Base-by-base conservation (phyloP, 1,140 invertebrate genomes). In the Cydia strobilella region DNA sequence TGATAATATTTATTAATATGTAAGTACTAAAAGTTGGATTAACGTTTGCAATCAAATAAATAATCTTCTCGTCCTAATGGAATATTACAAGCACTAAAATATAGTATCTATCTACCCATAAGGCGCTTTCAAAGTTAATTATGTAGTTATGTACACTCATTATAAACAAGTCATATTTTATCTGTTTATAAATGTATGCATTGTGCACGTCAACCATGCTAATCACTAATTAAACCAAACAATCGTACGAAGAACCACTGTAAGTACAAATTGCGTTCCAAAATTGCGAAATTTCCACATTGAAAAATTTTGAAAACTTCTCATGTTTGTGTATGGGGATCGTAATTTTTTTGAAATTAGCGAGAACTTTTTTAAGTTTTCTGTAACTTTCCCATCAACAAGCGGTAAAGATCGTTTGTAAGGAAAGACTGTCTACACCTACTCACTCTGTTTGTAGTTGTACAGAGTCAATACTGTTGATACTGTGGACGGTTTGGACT, bases 111-210 rank as follows among this genome's bases (percentile, higher is more conserved):
- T 4, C 45, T 13, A n/a, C 25, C 1, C 25, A 27, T 27, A 27
- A 48, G 9, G 15, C 3, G 45, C 45, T 15, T 15, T 48, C 51
- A 54, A 54, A 18, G 51, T 20, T 54, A 54, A 54, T 39, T 39
- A 18, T 4, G 51, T 1, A 9, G n/a, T n/a, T n/a, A n/a, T n/a
- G n/a, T n/a, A n/a, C 54, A 20, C 7, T 59, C 9, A 9, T 59
- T 12, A 59, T 59, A 59, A 59, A 59, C 54, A 59, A 59, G 54
- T 59, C 54, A 23, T 59, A 59, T 10, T 59, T 59, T 59, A 59
- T 59, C 54, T 59, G 54, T 23, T 23, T 59, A 59, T 59, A 59
- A 59, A 23, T 59, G 3, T 7, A 18, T 54, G 23, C 1, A 6
- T 59, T 23, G 20, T 59, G 20, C 9, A 59, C 54, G 18, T 7